These are phyloP conservation scores for Brachyalestes nurse DNA, from an alignment of 2,797 vertebrate genomes.

Conservation along the genomic window DNA sequence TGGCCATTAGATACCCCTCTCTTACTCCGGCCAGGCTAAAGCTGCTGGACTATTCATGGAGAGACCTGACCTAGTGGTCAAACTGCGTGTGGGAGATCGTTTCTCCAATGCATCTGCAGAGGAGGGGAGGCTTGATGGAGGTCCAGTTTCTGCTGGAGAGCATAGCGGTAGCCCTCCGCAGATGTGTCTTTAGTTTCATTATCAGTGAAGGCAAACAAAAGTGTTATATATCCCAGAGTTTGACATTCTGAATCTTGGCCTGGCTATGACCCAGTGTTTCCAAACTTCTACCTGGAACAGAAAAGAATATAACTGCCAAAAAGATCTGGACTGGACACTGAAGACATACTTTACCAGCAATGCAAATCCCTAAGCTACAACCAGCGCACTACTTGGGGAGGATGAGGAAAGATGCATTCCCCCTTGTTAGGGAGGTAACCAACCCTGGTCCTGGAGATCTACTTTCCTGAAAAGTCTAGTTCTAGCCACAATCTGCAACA, in stretches of 20 bases:
- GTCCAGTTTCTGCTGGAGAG: slow-evolving; percentile 6
- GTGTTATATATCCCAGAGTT: neutral
- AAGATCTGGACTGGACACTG: slow-evolving; percentile 5
- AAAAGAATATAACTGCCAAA: neutral
- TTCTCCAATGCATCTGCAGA: slow-evolving; percentile 8
- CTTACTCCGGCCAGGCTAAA: slow-evolving; percentile 18
- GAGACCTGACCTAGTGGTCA: slow-evolving; percentile 7
- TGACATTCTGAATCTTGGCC: slow-evolving; percentile 1
- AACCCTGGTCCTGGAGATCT: too few relatives aligned
- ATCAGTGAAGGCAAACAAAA: slow-evolving; percentile 9
- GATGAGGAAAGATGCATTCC: too few relatives aligned
- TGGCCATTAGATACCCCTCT: slow-evolving; percentile 10
- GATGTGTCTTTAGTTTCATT: slow-evolving; percentile 8
- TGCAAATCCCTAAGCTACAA: neutral
- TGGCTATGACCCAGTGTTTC: neutral
- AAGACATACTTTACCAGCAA: neutral
- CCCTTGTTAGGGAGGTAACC: too few relatives aligned
- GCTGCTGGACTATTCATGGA: slow-evolving; percentile 2
- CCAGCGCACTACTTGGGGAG: too few relatives aligned
- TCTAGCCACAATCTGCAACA: too few relatives aligned
- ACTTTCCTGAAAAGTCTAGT: too few relatives aligned
- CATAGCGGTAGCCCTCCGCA: neutral
- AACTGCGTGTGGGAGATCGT: slow-evolving; percentile 14
- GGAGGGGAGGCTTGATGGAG: neutral
- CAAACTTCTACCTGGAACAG: neutral